These are phyloP conservation scores for Lipophrys pholis DNA, from an alignment of 2,113 vertebrate species.

Conservation along the genomic window DNA sequence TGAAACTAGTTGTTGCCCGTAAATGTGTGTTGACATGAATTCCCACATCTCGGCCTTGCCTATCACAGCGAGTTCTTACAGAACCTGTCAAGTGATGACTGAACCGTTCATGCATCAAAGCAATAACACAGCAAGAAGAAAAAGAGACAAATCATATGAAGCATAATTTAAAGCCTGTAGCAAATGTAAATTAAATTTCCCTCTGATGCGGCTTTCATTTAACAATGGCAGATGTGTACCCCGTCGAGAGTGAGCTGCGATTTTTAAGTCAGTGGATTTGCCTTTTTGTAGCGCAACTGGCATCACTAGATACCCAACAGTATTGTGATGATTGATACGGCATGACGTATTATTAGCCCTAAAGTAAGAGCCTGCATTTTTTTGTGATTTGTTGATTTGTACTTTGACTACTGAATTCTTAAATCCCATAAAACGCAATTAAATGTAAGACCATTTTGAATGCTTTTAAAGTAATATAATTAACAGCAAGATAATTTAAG, in stretches of 20 bases:
- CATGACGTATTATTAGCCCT: not conserved
- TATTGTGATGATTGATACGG: not conserved
- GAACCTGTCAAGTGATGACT: slow-evolving; percentile 1
- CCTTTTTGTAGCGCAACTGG: not conserved
- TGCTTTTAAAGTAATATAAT: too few species aligned
- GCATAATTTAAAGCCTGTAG: not conserved
- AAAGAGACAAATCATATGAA: not conserved
- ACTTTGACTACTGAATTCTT: too few species aligned
- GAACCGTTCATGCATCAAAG: not conserved
- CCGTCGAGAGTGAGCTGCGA: too few species aligned
- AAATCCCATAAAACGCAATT: too few species aligned
- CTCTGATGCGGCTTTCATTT: too few species aligned
- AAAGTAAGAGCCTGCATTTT: not conserved
- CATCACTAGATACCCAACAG: not conserved
- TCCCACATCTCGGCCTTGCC: not conserved
- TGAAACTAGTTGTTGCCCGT: not conserved
- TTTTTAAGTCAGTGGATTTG: too few species aligned
- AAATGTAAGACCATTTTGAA: too few species aligned
- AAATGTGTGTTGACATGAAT: not conserved
- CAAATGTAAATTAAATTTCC: too few species aligned
- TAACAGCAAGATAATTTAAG: too few species aligned
- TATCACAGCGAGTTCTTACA: not conserved
- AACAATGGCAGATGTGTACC: too few species aligned
- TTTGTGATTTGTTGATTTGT: too few species aligned
- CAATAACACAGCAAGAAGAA: not conserved